Conservation (phyloP, 2,888 invertebrate species). For the Carabus problematicus region DNA sequence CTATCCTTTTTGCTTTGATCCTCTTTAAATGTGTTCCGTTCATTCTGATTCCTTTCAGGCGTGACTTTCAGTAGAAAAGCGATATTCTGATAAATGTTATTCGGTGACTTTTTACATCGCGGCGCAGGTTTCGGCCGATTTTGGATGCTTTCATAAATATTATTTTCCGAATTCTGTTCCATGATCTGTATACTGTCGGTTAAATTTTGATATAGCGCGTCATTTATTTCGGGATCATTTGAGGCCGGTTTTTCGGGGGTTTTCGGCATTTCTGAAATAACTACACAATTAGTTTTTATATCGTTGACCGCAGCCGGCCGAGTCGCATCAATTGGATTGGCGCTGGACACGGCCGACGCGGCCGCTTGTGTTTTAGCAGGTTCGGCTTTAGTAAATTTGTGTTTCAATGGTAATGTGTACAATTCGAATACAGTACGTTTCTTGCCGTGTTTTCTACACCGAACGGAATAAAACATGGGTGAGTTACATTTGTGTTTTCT, state of each 20-base stretch:
- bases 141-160: slow-evolving; percentile 50
- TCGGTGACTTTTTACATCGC: slow-evolving; percentile 55
- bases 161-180: slow-evolving; percentile 60
- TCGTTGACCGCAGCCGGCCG: slow-evolving; percentile 15
- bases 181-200: slow-evolving; percentile 73
- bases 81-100: slow-evolving; percentile 49
- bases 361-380: not conserved
- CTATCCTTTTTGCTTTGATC: slow-evolving; percentile 44
- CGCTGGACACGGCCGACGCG: not conserved
- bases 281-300: slow-evolving; percentile 31
- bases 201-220: slow-evolving; percentile 67
- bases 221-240: slow-evolving; percentile 55
- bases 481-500: slow-evolving; percentile 59
- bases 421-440: slow-evolving; percentile 53
- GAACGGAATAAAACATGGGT: slow-evolving; percentile 59
- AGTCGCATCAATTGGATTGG: not conserved
- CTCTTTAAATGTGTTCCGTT: slow-evolving; percentile 33
- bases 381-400: slow-evolving; percentile 31
- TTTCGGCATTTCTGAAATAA: slow-evolving; percentile 40
- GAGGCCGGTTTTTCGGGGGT: slow-evolving; percentile 40
- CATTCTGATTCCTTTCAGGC: slow-evolving; percentile 46
- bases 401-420: slow-evolving; percentile 55
- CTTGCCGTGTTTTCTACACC: slow-evolving; percentile 58
- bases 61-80: slow-evolving; percentile 45
- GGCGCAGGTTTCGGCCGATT: slow-evolving; percentile 65